These are phyloP conservation scores for Eristalinus sepulchralis DNA, from an alignment of 2,888 invertebrate species.

Conservation along the genomic window DNA sequence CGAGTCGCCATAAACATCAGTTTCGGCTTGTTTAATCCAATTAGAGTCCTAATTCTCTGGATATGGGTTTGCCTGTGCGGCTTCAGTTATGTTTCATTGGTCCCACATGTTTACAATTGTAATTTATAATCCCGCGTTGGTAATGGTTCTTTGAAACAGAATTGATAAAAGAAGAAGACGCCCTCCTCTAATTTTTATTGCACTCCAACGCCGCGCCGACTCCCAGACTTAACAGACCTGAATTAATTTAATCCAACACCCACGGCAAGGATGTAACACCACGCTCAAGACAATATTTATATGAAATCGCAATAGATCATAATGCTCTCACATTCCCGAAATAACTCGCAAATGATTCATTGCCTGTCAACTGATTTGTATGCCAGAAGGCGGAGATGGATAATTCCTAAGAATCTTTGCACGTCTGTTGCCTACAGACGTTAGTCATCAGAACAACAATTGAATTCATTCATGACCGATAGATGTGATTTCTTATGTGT, in stretches of 20 bases:
- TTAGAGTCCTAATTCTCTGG: background rate
- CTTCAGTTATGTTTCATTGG: background rate
- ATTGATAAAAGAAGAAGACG: background rate
- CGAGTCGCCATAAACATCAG: background rate
- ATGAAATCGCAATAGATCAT: background rate
- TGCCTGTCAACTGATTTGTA: slow-evolving; percentile 22
- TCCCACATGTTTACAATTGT: no score
- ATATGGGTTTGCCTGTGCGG: background rate
- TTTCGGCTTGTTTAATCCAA: background rate
- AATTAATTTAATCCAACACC: background rate
- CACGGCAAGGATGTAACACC: background rate
- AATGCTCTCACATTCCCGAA: background rate
- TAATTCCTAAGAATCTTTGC: slow-evolving; percentile 2
- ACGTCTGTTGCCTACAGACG: background rate
- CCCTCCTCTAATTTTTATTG: background rate
- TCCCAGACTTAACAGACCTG: background rate
- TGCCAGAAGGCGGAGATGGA: slow-evolving; percentile 4
- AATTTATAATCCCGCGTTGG: background rate
- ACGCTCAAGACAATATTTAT: background rate
- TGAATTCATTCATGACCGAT: slow-evolving; percentile 23
- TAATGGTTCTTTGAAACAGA: background rate
- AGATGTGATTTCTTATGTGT: background rate
- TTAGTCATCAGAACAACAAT: slow-evolving; percentile 22
- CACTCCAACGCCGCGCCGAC: background rate
- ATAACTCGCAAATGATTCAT: slow-evolving; percentile 38